Evolutionary conservation across 2,888 invertebrate species (phyloP), one percentile per base, ranked within the genome.

Genomic region (Papilio demoleus): DNA sequence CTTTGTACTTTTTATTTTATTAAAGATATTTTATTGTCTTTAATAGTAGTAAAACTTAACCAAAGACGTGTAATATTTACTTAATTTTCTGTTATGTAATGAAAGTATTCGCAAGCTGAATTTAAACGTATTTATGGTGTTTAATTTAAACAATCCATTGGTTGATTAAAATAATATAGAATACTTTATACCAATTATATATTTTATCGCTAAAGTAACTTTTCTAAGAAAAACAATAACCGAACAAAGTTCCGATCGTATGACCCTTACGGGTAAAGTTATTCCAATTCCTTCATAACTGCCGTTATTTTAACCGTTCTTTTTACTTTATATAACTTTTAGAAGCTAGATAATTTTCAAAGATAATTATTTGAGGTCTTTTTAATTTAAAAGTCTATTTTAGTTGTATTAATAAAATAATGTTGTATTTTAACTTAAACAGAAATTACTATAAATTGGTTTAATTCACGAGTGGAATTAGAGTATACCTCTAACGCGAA

Each of bases 221-320:
- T 56, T 56, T 17, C 53, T 56, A 56, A 56, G 53, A 31, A 56
- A 56, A 56, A 56, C 53, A 56, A 56, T 56, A 56, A 56, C 53
- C 31, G 53, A 56, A 56, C 53, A 56, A 56, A 56, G 31, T 56
- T 50, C 24, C 53, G 53, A 56, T 31, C 17, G 53, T 56, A 56
- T 56, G 53, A 31, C 53, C 53, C 53, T 59, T 38, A 36, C 42
- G 61, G 61, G 45, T 40, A 42, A 61, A 61, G 42, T 62, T 62
- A 62, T 19, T 42, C 61, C 61, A 40, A 45, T 62, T 62, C 42
- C 31, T 45, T 62, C 61, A 45, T 62, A 62, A 45, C 61, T 62
- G 45, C 42, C 31, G 31, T 62, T 45, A 45, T 62, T 62, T 19
- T 31, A 62, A 34, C 31, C 45, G 17, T 62, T 8, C 17, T 62